Base-by-base conservation (phyloP, 1,140 invertebrate species). In the Caligus rogercresseyi region DNA sequence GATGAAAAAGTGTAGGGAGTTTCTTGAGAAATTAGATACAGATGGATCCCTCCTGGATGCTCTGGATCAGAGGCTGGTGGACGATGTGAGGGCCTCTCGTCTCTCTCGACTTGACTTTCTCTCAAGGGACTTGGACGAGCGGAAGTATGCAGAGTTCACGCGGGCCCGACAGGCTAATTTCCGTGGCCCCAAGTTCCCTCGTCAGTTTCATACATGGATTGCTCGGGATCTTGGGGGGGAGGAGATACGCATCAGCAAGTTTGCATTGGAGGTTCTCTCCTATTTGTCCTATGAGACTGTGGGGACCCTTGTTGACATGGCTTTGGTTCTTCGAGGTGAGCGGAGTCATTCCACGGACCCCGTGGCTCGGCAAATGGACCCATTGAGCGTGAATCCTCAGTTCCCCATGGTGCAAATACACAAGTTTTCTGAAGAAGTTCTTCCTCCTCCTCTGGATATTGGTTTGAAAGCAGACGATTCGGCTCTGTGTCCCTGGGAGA, bases 301-400 rank as follows among this genome's bases (percentile, higher is more conserved):
- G 15, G 57, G 23, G 18, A 24, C 15, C 15, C 18, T 60, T 14
- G 57, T 60, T 18, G 57, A 60, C 14, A 23, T 60, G 14, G 57
- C 57, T 25, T 43, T 60, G 23, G 16, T 60, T 3, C n/a, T 60
- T 11, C 15, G 26, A 18, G 14, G 25, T 24, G 57, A 60, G 4
- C 1, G 16, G 2, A 15, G 15, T 2, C 3, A 60, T 25, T 16
- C 13, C 1, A n/a, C 24, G 23, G 57, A 60, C 21, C 57, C 57
- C 18, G 57, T 60, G 14, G 7, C 18, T 3, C 15, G 26, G 23
- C 11, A 25, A 16, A 18, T 65, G n/a, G 25, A 19, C 15, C 20
- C 56, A 54, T 25, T 66, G 55, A 16, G 61, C 25, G 43, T 24
- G 51, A 24, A 65, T 68, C 64, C 63, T 51, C 23, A 18, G 24